Percentiles rank a stretch among this genome's conserved stretches.
These are phyloP conservation scores for Oncorhynchus masou DNA, from an alignment of 2,113 vertebrate genomes.

Conservation along the genomic window DNA sequence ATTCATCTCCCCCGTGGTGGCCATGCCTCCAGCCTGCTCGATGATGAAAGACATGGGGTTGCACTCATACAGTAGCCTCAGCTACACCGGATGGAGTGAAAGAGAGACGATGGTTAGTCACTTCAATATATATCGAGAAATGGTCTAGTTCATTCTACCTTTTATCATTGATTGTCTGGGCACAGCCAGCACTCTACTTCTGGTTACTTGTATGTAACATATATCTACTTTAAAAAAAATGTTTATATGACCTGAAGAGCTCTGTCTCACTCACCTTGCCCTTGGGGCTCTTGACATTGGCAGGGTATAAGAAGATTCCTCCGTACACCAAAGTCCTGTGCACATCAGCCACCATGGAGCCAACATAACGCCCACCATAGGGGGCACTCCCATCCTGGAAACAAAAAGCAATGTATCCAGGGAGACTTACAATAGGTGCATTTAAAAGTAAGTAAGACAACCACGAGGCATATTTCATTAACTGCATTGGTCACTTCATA, in stretches of 20 bases:
- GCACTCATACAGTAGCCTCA: slow-evolving; percentile 93
- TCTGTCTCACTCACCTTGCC: slow-evolving; percentile 85
- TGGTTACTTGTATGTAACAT: background rate
- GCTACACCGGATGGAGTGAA: slow-evolving; percentile 62
- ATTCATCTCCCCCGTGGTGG: slow-evolving; percentile 83
- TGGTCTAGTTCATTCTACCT: background rate
- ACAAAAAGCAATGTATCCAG: background rate
- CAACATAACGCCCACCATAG: slow-evolving; percentile 89
- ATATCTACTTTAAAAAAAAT: background rate
- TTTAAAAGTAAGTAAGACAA: no score
- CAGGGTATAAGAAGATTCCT: slow-evolving; percentile 95
- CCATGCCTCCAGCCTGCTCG: slow-evolving; percentile 94
- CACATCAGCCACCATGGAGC: slow-evolving; percentile 97
- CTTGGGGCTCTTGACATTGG: slow-evolving; percentile 90
- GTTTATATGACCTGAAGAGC: background rate
- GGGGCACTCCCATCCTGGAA: slow-evolving; percentile 85
- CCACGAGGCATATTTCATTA: background rate
- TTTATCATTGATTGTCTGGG: no score
- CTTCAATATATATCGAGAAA: background rate
- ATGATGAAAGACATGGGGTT: slow-evolving; percentile 97
- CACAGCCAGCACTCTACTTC: background rate
- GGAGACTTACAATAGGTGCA: no score
- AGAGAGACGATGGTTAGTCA: background rate
- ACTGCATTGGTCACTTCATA: background rate
- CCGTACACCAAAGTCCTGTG: slow-evolving; percentile 95